Conservation (phyloP, 1,140 invertebrate species). For the Aphelenchoides besseyi region DNA sequence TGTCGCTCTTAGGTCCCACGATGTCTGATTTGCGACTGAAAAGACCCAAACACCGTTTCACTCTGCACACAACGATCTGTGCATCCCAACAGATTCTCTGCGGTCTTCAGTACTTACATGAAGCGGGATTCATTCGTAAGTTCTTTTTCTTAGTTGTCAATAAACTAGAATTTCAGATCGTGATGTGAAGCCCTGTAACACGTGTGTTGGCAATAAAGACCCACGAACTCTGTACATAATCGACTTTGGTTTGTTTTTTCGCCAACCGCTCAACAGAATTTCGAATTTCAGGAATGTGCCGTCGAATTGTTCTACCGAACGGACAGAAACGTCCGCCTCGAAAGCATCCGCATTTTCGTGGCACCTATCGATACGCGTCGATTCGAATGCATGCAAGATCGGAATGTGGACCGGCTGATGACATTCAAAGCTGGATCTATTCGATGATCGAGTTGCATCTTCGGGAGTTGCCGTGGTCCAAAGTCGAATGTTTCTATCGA, state of each 20-base stretch:
- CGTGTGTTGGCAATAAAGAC: conserved; percentile 19
- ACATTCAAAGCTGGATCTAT: neutral
- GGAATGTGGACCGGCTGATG: conserved; percentile 6
- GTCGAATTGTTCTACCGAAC: neutral
- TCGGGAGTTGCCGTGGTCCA: neutral
- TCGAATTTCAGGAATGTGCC: conserved; percentile 15
- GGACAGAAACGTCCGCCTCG: neutral
- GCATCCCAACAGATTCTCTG: conserved; percentile 17
- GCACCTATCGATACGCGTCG: conserved; percentile 19
- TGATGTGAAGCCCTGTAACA: conserved; percentile 17
- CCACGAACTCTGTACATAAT: conserved; percentile 15
- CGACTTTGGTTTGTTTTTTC: conserved; percentile 13
- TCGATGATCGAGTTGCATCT: conserved; percentile 14
- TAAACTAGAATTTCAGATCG: neutral
- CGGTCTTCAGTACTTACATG: conserved; percentile 2
- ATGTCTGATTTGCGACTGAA: neutral
- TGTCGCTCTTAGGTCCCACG: neutral
- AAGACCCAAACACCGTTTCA: conserved; percentile 1
- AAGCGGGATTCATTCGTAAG: conserved; percentile 6
- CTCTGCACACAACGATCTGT: conserved; percentile 12
- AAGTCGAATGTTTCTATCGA: neutral
- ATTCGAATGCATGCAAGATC: neutral
- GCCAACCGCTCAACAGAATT: neutral
- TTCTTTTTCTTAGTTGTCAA: neutral
- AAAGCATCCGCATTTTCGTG: neutral